phyloP scores from a whole-genome alignment of 1,140 invertebrate species.

The Homalodisca vitripennis region DNA sequence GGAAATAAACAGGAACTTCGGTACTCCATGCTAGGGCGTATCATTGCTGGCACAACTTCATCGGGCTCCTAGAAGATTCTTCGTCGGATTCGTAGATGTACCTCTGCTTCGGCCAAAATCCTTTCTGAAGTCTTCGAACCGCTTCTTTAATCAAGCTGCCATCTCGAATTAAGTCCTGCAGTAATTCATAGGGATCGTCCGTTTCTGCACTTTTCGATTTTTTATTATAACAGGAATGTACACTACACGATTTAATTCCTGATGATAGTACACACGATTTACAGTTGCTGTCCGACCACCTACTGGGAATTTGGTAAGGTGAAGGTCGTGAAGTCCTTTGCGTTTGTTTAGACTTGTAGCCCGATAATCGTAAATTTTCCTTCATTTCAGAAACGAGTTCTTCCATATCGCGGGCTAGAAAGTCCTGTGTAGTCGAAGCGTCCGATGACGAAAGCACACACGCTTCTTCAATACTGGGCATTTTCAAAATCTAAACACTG shows the following conservation, averaged over 20 bases:
- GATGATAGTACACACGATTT: constrained; percentile 45
- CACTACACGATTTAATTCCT: constrained; percentile 32
- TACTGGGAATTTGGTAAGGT: constrained; percentile 59
- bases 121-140: constrained; percentile 61
- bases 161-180: constrained; percentile 61
- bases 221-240: constrained; percentile 38
- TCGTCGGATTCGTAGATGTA: constrained; percentile 55
- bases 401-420: constrained; percentile 58
- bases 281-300: constrained; percentile 49
- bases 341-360: constrained; percentile 50
- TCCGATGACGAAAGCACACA: constrained; percentile 41
- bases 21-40: not conserved
- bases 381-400: constrained; percentile 68
- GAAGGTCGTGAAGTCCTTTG: constrained; percentile 52
- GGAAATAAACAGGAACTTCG: constrained; percentile 25
- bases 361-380: constrained; percentile 61
- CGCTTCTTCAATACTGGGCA: constrained; percentile 47
- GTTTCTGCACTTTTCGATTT: constrained; percentile 43
- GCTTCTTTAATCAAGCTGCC: constrained; percentile 71
- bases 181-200: constrained; percentile 64
- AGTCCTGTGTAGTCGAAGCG: constrained; percentile 44
- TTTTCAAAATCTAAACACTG: constrained; percentile 31
- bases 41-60: constrained; percentile 29
- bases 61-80: constrained; percentile 44
- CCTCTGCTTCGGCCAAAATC: constrained; percentile 51